These are phyloP conservation scores for Cirrhinus molitorella DNA, from an alignment of 2,797 vertebrate species.

Conservation along the genomic window DNA sequence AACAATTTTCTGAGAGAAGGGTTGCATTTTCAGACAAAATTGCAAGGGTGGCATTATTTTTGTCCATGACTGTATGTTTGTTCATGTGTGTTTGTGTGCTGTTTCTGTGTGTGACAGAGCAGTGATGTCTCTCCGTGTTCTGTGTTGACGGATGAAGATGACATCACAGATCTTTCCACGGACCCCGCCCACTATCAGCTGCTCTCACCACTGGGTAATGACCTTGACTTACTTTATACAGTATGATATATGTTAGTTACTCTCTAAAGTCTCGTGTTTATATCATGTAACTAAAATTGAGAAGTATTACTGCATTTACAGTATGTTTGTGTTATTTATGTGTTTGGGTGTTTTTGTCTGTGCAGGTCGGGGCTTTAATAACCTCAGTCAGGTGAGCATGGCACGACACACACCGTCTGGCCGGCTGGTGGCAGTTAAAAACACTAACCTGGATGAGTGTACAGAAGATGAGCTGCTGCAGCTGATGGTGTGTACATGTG, in stretches of 20 bases:
- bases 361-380: slow-evolving; percentile 91
- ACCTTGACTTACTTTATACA: background rate
- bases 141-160: slow-evolving; percentile 79
- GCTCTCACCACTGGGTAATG: slow-evolving; percentile 92
- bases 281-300: background rate
- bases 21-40: too few species aligned
- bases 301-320: background rate
- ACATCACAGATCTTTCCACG: slow-evolving; percentile 81
- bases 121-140: slow-evolving; percentile 82
- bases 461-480: slow-evolving; percentile 92
- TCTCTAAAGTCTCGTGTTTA: background rate
- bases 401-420: slow-evolving; percentile 90
- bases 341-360: slow-evolving; percentile 28
- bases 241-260: background rate
- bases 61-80: too few species aligned
- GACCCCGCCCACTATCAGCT: slow-evolving; percentile 91
- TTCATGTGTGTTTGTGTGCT: slow-evolving; percentile 34
- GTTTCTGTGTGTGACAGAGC: slow-evolving; percentile 75
- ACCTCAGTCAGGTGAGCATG: slow-evolving; percentile 91
- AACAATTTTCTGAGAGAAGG: too few species aligned
- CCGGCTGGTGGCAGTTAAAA: slow-evolving; percentile 88
- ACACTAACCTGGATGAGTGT: slow-evolving; percentile 94
- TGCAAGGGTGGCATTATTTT: too few species aligned
- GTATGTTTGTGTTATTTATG: background rate
- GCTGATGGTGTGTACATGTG: slow-evolving; percentile 83